Conservation (phyloP, 2,113 vertebrate genomes). For the Thalassarche chlororhynchos region DNA sequence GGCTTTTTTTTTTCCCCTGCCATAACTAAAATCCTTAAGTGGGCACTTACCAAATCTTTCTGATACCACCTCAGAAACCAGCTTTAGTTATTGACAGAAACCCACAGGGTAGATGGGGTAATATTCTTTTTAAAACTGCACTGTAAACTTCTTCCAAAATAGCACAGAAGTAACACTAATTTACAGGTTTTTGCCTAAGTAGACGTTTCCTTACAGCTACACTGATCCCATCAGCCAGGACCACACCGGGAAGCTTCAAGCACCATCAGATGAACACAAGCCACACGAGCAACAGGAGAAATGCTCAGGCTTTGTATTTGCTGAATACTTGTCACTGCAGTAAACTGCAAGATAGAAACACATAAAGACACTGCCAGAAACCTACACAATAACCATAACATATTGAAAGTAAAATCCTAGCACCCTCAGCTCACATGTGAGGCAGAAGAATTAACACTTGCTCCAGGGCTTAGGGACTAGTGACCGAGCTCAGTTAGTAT, state of each 20-base stretch:
- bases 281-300: background rate
- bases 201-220: background rate
- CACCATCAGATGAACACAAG: background rate
- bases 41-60: background rate
- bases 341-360: background rate
- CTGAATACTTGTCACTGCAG: background rate
- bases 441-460: background rate
- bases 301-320: background rate
- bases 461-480: background rate
- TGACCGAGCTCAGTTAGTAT: background rate
- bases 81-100: background rate
- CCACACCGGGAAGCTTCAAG: background rate
- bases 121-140: background rate
- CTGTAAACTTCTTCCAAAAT: background rate
- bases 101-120: background rate
- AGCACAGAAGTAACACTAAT: too few species aligned
- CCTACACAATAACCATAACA: background rate
- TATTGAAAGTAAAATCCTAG: background rate
- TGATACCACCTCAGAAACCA: background rate
- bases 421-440: background rate
- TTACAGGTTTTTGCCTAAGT: background rate
- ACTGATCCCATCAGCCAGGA: background rate
- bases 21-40: background rate
- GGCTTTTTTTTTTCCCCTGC: background rate
- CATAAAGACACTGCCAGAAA: background rate